Evolutionary conservation across 2,888 invertebrate genomes (phyloP).

Genomic region (Podabrus alpinus): DNA sequence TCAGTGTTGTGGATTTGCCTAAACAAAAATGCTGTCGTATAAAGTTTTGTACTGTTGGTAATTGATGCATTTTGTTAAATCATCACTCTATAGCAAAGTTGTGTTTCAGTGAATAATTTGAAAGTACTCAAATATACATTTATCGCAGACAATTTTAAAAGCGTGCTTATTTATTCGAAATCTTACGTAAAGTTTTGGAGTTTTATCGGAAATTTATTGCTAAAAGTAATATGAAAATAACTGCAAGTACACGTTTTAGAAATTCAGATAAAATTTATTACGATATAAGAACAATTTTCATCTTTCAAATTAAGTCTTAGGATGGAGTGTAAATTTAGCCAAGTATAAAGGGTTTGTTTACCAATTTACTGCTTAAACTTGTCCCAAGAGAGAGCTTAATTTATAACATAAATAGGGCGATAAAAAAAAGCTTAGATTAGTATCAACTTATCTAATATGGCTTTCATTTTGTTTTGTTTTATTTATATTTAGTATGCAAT

Average conservation of each 20-base stretch:
- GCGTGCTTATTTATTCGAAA: not conserved
- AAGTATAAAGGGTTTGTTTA: conserved; percentile 17
- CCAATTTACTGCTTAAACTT: conserved; percentile 15
- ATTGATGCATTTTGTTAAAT: not conserved
- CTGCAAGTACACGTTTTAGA: not conserved
- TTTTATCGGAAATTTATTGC: not conserved
- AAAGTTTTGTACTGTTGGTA: not conserved
- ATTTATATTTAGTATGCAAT: not conserved
- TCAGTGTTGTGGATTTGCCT: too few species aligned
- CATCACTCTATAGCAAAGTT: not conserved
- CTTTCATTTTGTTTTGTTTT: not conserved
- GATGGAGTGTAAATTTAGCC: conserved; percentile 16
- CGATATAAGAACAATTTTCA: conserved; percentile 20
- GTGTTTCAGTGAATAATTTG: not conserved
- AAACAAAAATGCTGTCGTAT: too few species aligned
- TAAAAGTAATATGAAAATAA: not conserved
- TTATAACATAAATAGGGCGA: conserved; percentile 19
- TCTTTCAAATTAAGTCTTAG: conserved; percentile 19
- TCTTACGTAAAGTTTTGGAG: not conserved
- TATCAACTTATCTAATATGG: not conserved
- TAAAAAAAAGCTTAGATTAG: conserved; percentile 13
- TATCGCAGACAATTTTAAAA: not conserved
- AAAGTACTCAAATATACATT: not conserved
- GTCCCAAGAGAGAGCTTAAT: conserved; percentile 13
- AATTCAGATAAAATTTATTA: conserved; percentile 13